Conservation (phyloP, 2,797 vertebrate species). For the Eupleurogrammus muticus region DNA sequence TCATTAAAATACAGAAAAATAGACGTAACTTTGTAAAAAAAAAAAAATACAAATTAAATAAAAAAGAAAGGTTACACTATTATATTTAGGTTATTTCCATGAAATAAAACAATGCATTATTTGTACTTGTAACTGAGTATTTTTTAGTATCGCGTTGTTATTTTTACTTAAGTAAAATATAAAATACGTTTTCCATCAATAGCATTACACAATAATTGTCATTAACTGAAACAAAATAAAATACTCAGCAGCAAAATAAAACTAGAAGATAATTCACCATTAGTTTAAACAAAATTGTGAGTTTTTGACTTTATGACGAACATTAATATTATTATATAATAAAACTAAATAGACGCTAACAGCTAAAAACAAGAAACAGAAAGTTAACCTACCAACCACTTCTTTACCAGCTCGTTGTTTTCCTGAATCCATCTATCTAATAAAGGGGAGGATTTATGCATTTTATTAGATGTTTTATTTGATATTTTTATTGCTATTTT, state of each 20-base stretch:
- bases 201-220: too few relatives aligned
- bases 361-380: background rate
- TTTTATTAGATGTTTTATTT: slow-evolving; percentile 12
- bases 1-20: background rate
- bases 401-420: slow-evolving; percentile 73
- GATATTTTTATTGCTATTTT: background rate
- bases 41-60: background rate
- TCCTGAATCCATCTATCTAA: slow-evolving; percentile 63
- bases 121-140: too few relatives aligned
- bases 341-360: background rate
- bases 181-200: too few relatives aligned
- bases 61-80: too few relatives aligned
- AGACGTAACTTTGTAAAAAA: background rate
- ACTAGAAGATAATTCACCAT: background rate
- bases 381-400: slow-evolving; percentile 56
- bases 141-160: too few relatives aligned
- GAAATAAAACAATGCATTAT: too few relatives aligned
- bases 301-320: too few relatives aligned
- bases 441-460: slow-evolving; percentile 24
- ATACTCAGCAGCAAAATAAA: too few relatives aligned
- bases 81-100: too few relatives aligned
- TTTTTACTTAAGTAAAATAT: too few relatives aligned
- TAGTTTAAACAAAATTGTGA: accelerated
- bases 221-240: too few relatives aligned
- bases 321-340: background rate